Base-by-base conservation (phyloP, 1,140 invertebrate species). In the Drosophila ficusphila region DNA sequence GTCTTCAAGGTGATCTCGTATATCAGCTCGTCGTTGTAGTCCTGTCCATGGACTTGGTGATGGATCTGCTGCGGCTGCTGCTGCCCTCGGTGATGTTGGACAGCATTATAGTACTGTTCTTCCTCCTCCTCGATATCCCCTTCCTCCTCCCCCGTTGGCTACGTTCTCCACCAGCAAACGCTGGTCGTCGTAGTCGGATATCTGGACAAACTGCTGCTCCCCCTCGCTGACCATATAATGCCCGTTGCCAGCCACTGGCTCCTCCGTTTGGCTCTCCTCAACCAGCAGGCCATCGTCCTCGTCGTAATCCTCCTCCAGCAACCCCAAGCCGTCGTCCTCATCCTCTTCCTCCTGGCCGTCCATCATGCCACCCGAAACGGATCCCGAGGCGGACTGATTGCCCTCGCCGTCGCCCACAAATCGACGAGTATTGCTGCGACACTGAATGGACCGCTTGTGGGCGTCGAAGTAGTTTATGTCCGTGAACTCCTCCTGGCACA, bases 381-480 rank as follows among this genome's bases (percentile, higher is more conserved):
- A 41, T 5, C 41, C 39, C 4, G 21, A 39, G 5, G 27, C 31
- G 14, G 23, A 38, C 16, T 36, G n/a, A 4, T 36, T 27, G 0
- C 14, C 62, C 29, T 76, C 49, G 8, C 34, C 9, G 8, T 31
- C 19, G 7, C n/a, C 51, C 4, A 61, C 42, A 23, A 49, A 33
- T 7, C 82, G 83, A 0, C 75, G 70, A 0, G 82, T 90, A 18
- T 90, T 90, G 47, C 86, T 90, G 12, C 89, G 85, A 31, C 89
- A 90, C 56, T 90, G 89, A 29, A 90, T 90, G 1, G 89, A 90
- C 2, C 89, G 78, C 41, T 90, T 90, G 46, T 90, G 89, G 0
- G 89, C 89, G 73, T 90, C 89, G 6, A 90, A 90, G 6, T 89
- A 90, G 27, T 85, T 88, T 4, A 90, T 90, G 29, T 90, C 89